Percentiles rank a stretch among this genome's conserved stretches.
Evolutionary conservation across 2,888 invertebrate species (phyloP).

Genomic region (Siphonodentalium dalli): DNA sequence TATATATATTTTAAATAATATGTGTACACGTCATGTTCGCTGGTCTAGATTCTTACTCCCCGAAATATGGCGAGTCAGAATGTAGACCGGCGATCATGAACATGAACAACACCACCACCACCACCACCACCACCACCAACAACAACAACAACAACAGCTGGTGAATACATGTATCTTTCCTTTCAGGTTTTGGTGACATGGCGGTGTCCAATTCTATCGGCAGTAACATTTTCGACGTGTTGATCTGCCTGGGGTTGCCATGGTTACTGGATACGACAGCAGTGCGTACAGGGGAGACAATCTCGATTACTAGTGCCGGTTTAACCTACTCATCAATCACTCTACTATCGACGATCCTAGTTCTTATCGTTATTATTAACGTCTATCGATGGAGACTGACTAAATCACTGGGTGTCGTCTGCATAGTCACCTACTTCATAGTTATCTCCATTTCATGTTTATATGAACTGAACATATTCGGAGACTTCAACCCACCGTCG

Average conservation of each 20-base stretch:
- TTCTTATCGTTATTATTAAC: constrained; percentile 75
- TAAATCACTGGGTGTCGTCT: constrained; percentile 74
- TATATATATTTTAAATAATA: too few relatives aligned
- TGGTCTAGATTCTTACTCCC: too few relatives aligned
- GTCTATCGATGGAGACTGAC: constrained; percentile 74
- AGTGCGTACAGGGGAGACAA: constrained; percentile 70
- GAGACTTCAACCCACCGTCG: constrained; percentile 86
- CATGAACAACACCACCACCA: too few relatives aligned
- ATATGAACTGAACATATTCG: constrained; percentile 86
- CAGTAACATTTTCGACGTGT: constrained; percentile 63
- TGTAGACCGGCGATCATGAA: too few relatives aligned
- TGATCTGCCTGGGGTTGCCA: constrained; percentile 60
- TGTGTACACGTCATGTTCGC: too few relatives aligned
- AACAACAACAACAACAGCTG: too few relatives aligned
- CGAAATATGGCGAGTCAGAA: too few relatives aligned
- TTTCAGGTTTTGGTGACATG: constrained; percentile 61
- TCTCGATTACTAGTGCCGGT: constrained; percentile 79
- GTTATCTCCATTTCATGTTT: constrained; percentile 81
- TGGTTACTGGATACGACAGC: constrained; percentile 54
- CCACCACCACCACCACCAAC: too few relatives aligned
- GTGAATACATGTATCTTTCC: background rate
- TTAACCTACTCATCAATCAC: constrained; percentile 84
- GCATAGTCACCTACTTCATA: constrained; percentile 73
- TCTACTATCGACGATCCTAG: constrained; percentile 76
- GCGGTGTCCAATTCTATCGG: constrained; percentile 62